phyloP scores from a whole-genome alignment of 2,113 vertebrate species.

The Prionailurus viverrinus region DNA sequence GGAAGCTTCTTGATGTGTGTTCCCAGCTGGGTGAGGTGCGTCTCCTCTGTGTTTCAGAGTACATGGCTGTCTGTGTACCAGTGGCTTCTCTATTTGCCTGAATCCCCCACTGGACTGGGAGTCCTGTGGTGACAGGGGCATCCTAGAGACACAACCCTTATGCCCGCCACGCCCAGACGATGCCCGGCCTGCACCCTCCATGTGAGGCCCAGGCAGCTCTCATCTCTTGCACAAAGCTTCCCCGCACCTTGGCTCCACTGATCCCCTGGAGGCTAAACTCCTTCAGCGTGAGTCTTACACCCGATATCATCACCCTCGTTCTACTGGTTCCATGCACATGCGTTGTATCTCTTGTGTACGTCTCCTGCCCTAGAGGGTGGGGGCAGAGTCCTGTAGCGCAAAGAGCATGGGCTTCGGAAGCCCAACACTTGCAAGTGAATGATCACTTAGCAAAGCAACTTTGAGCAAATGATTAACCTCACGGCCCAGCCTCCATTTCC shows the following conservation, averaged over 20 bases:
- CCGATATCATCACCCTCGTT: no score
- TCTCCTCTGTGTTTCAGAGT: neutral
- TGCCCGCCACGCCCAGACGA: neutral
- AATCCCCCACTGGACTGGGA: neutral
- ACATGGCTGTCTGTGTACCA: accelerated
- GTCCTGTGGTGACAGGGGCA: no score
- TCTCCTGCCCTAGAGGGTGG: neutral
- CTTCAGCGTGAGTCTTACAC: neutral
- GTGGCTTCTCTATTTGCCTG: neutral
- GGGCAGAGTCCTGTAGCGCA: neutral
- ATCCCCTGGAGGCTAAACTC: neutral
- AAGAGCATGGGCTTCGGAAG: neutral
- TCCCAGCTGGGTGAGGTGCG: no score
- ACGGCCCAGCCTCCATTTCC: neutral
- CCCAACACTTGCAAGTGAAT: neutral
- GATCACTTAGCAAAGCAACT: neutral
- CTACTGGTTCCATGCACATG: accelerated
- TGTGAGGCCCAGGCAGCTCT: neutral
- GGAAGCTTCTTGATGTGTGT: neutral
- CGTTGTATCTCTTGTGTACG: neutral
- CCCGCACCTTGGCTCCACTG: neutral
- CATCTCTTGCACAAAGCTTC: neutral
- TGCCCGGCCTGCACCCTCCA: no score
- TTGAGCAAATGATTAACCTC: conserved; percentile 13
- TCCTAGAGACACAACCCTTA: neutral